A percentile compares a stretch with the other conserved stretches of the same genome.
Evolutionary conservation across 1,140 invertebrate species (phyloP).

Genomic region (Pseudomyrmex concolor): DNA sequence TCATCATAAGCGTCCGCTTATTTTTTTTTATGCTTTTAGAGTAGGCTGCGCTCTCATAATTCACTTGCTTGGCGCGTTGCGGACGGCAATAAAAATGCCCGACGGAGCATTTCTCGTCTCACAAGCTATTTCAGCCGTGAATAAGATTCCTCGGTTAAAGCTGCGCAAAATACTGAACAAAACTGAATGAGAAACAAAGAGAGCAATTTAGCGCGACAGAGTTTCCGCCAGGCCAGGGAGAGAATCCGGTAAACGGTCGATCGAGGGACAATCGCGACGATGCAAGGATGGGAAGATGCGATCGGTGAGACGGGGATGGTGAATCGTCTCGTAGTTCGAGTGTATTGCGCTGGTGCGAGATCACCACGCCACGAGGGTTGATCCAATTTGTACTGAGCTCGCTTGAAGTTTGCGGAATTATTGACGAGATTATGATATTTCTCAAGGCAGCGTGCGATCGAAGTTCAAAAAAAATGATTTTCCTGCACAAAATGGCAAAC

Average conservation of each 20-base stretch:
- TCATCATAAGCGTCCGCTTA: slow-evolving; percentile 47
- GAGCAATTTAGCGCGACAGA: not conserved
- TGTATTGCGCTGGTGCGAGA: slow-evolving; percentile 9
- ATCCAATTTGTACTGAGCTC: slow-evolving; percentile 63
- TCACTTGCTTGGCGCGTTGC: slow-evolving; percentile 40
- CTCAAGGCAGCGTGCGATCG: not conserved
- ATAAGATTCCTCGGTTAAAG: slow-evolving; percentile 53
- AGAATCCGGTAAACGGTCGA: not conserved
- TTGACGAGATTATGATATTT: slow-evolving; percentile 60
- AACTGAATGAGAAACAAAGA: slow-evolving; percentile 3
- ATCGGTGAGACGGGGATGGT: slow-evolving; percentile 8
- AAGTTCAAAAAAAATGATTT: slow-evolving; percentile 34
- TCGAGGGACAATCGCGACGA: not conserved
- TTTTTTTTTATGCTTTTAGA: slow-evolving; percentile 50
- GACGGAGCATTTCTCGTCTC: slow-evolving; percentile 11
- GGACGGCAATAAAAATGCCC: slow-evolving; percentile 40
- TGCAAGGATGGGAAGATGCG: not conserved
- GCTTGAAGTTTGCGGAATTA: slow-evolving; percentile 64
- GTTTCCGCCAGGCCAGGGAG: not conserved
- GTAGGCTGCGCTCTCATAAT: slow-evolving; percentile 37
- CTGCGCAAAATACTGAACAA: slow-evolving; percentile 65
- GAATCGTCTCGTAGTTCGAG: slow-evolving; percentile 18
- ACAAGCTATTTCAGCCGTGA: slow-evolving; percentile 55
- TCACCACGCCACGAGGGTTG: slow-evolving; percentile 11
- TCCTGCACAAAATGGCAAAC: slow-evolving; percentile 51